Conservation (phyloP, 2,797 vertebrate genomes). For the Peromyscus nudipes region DNA sequence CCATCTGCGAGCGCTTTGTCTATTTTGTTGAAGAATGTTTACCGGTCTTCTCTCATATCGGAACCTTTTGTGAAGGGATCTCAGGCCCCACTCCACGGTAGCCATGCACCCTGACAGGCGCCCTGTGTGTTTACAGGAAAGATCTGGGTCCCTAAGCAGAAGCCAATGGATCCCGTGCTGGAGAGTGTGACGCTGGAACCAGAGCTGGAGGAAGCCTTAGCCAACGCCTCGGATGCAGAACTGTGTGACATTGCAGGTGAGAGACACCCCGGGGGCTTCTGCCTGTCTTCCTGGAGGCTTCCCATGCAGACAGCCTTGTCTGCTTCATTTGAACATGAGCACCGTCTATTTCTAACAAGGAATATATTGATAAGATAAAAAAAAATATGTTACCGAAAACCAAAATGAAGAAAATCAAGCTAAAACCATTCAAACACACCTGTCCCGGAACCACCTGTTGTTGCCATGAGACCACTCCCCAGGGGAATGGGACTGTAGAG, state of each 20-base stretch:
- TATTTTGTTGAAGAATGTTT: slow-evolving; percentile 57
- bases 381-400: background rate
- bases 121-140: slow-evolving; percentile 91
- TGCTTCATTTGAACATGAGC: background rate
- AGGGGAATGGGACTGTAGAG: background rate
- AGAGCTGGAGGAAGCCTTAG: slow-evolving; percentile 97
- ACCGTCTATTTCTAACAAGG: background rate
- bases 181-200: slow-evolving; percentile 97
- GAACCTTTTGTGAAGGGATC: background rate
- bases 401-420: slow-evolving; percentile 12
- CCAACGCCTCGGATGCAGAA: slow-evolving; percentile 96
- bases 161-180: slow-evolving; percentile 94
- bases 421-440: background rate
- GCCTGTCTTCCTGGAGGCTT: accelerated
- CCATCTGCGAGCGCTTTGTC: background rate
- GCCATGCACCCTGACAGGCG: background rate
- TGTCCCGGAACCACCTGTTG: background rate
- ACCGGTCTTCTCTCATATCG: background rate
- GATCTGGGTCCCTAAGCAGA: slow-evolving; percentile 95
- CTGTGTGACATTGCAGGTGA: slow-evolving; percentile 99
- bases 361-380: background rate
- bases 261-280: background rate
- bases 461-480: background rate
- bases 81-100: accelerated
- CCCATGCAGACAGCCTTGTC: background rate